Evolutionary conservation across 2,797 vertebrate species (phyloP), one percentile per base, ranked within the genome.

Genomic region (Poecilia velifera): DNA sequence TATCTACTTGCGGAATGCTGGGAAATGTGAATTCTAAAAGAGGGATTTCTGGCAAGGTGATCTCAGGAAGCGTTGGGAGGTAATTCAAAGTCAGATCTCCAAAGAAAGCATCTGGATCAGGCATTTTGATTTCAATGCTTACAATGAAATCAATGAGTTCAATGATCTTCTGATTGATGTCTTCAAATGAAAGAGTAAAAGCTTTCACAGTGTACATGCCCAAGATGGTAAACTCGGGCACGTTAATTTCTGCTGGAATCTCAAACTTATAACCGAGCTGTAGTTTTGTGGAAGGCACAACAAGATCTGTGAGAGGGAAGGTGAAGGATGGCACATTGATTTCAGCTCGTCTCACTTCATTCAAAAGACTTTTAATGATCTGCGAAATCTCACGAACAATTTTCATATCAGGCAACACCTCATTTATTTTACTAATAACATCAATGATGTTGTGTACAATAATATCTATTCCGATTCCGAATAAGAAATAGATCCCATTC

Each of bases 241-340:
- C 96, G 70, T 96, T 93, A 89, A 99, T 88, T 88, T 93, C 94
- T 84, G 89, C 41, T 90, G 98, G 96, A 76, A 99, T 94, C 90
- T 93, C 91, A 83, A 96, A 78, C 34, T 95, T 80, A n/a, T 90
- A 91, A 76, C 94, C 94, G 73, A 98, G 86, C 77, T 94, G 96
- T 72, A 99, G 86, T 71, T 91, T 95, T 81, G 93, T 83, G n/a
- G 97, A 95, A 47, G 96, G 95, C 45, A 98, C 83, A 86, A 66
- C 89, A 82, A 99, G 89, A 91, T 98, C 94, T 74, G 98, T 99
- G 46, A 99, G 78, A 59, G 97, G 98, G 72, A 99, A 57, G 34
- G 78, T 90, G 83, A 99, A 97, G 70, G 94, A 95, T 68, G 97
- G 97, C 0, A 93, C 96, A 66, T 75, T 92, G 80, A 97, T 91